Evolutionary conservation across 1,140 invertebrate species (phyloP).

Genomic region (Schlechtendalia chinensis): DNA sequence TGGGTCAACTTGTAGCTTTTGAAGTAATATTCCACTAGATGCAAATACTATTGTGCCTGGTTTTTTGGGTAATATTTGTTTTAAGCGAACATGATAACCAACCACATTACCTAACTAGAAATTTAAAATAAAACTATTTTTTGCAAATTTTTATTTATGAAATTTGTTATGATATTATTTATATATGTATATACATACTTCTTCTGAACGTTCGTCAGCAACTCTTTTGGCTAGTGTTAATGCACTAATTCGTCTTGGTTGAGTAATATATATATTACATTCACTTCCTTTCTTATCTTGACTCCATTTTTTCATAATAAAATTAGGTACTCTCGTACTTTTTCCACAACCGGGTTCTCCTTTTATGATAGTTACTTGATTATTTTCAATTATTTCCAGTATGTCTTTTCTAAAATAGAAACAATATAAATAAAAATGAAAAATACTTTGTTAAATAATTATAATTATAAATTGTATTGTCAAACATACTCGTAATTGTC

Average conservation of each 20-base stretch:
- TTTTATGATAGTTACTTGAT: slow-evolving; percentile 56
- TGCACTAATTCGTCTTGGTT: slow-evolving; percentile 88
- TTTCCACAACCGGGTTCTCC: slow-evolving; percentile 63
- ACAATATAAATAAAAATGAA: background rate
- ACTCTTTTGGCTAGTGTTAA: slow-evolving; percentile 84
- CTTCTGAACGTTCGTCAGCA: slow-evolving; percentile 77
- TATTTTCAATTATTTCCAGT: slow-evolving; percentile 53
- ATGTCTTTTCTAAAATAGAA: slow-evolving; percentile 53
- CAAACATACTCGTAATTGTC: slow-evolving; percentile 30
- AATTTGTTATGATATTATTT: background rate
- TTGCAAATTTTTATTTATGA: no score
- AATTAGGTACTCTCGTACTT: slow-evolving; percentile 77
- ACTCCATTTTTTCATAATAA: slow-evolving; percentile 68
- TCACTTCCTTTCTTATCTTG: slow-evolving; percentile 65
- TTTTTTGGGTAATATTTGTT: slow-evolving; percentile 57
- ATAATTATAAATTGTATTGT: background rate
- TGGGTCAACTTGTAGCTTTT: slow-evolving; percentile 70
- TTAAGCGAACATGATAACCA: slow-evolving; percentile 79
- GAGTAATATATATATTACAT: slow-evolving; percentile 83
- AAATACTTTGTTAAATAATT: background rate
- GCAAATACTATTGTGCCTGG: slow-evolving; percentile 81
- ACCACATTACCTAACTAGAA: slow-evolving; percentile 57
- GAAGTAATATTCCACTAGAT: slow-evolving; percentile 73
- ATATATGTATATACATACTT: slow-evolving; percentile 58
- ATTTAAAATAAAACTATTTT: background rate